These are phyloP conservation scores for Melangyna quadrimaculata DNA, from an alignment of 2,888 invertebrate species.

Conservation along the genomic window DNA sequence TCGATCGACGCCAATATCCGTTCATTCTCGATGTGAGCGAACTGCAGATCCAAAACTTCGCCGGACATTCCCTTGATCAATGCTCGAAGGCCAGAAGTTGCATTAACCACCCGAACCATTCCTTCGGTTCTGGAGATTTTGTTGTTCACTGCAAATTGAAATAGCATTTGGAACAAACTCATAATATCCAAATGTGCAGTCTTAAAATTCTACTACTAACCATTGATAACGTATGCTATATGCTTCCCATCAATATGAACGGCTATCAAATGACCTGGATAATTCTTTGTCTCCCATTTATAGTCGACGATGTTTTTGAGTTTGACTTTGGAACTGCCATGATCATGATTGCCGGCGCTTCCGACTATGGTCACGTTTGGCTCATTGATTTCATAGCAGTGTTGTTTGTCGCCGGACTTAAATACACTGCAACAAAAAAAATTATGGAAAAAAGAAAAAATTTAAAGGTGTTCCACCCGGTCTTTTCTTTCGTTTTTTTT, in stretches of 20 bases:
- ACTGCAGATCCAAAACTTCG: constrained; percentile 94
- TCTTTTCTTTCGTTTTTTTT: constrained; percentile 9
- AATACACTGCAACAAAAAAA: constrained; percentile 75
- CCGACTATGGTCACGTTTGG: constrained; percentile 87
- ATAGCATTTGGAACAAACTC: neutral
- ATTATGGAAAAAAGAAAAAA: neutral
- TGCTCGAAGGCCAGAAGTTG: constrained; percentile 85
- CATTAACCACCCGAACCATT: constrained; percentile 92
- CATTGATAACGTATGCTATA: constrained; percentile 95
- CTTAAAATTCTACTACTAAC: constrained; percentile 82
- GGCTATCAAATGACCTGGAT: constrained; percentile 93
- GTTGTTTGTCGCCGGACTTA: constrained; percentile 77
- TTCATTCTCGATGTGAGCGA: constrained; percentile 90
- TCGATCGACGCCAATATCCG: constrained; percentile 94
- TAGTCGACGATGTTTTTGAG: constrained; percentile 94
- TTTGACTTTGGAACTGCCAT: constrained; percentile 94
- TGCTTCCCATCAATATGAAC: constrained; percentile 92
- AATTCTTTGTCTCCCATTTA: constrained; percentile 95
- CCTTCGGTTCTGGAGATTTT: constrained; percentile 82
- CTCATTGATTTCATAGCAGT: constrained; percentile 77
- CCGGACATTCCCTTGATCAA: constrained; percentile 94
- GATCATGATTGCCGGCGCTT: constrained; percentile 87
- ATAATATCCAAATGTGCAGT: neutral
- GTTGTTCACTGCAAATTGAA: constrained; percentile 76
- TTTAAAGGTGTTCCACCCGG: constrained; percentile 26